Conservation (phyloP, 2,797 vertebrate genomes). For the Oryzias sinensis region DNA sequence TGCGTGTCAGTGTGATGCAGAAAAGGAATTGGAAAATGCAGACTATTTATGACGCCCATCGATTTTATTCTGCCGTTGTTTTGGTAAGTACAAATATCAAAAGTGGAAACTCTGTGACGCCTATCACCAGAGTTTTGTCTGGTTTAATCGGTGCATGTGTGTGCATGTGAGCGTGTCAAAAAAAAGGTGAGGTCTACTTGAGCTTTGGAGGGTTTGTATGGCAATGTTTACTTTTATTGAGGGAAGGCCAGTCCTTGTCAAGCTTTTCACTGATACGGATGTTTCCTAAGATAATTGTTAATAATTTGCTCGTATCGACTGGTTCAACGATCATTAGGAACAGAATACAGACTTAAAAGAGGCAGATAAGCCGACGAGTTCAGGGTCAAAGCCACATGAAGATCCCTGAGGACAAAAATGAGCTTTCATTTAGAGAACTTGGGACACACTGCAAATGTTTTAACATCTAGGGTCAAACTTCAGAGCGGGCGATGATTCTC, state of each 20-base stretch:
- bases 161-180: slow-evolving; percentile 12
- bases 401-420: too few relatives aligned
- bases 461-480: too few relatives aligned
- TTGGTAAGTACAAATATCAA: slow-evolving; percentile 25
- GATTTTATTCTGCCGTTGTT: slow-evolving; percentile 17
- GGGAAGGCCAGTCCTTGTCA: slow-evolving; percentile 53
- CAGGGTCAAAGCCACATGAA: too few relatives aligned
- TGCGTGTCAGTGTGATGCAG: slow-evolving; percentile 7
- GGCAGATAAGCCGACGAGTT: too few relatives aligned
- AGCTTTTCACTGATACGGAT: slow-evolving; percentile 39
- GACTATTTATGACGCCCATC: slow-evolving; percentile 28
- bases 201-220: slow-evolving; percentile 16
- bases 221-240: slow-evolving; percentile 9
- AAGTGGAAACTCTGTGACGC: slow-evolving; percentile 5
- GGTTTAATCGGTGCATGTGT: slow-evolving; percentile 8
- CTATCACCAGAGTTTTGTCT: slow-evolving; percentile 9
- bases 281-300: slow-evolving; percentile 22
- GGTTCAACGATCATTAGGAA: too few relatives aligned
- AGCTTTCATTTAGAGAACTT: too few relatives aligned
- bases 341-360: too few relatives aligned
- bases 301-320: slow-evolving; percentile 6
- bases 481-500: too few relatives aligned
- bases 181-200: slow-evolving; percentile 10
- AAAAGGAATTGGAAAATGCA: slow-evolving; percentile 1
- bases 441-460: too few relatives aligned